Evolutionary conservation across 2,797 vertebrate genomes (phyloP).

Genomic region (Clarias laeviceps): DNA sequence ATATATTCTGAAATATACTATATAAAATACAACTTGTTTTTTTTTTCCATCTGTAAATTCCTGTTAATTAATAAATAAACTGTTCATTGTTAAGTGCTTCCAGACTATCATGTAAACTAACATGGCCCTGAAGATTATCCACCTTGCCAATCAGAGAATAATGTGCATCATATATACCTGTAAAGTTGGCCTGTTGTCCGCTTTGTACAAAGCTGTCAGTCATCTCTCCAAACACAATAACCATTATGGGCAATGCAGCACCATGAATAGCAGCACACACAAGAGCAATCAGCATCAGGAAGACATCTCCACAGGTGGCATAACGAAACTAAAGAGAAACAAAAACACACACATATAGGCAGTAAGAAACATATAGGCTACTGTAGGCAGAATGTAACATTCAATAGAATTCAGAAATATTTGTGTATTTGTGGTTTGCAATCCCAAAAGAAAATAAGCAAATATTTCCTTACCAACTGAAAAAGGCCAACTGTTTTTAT

Average conservation of each 20-base stretch:
- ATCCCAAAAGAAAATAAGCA: neutral
- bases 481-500: slow-evolving; percentile 66
- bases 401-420: neutral
- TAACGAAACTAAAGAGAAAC: slow-evolving; percentile 66
- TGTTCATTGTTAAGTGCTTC: neutral
- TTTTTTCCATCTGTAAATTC: neutral
- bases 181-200: slow-evolving; percentile 39
- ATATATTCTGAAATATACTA: neutral
- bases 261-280: slow-evolving; percentile 65
- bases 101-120: neutral
- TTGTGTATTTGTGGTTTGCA: neutral
- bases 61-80: neutral
- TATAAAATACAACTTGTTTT: neutral
- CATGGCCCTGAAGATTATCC: too few species aligned
- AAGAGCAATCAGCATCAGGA: slow-evolving; percentile 72
- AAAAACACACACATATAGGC: neutral
- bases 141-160: neutral
- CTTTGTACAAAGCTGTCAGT: slow-evolving; percentile 74
- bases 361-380: neutral
- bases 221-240: slow-evolving; percentile 74
- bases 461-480: slow-evolving; percentile 66
- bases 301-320: slow-evolving; percentile 66
- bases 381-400: neutral
- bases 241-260: slow-evolving; percentile 66
- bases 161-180: slow-evolving; percentile 19